A percentile compares a stretch with the other conserved stretches of the same genome.
These are phyloP conservation scores for Speoplatyrhinus poulsoni DNA, from an alignment of 2,113 vertebrate genomes.

Conservation along the genomic window DNA sequence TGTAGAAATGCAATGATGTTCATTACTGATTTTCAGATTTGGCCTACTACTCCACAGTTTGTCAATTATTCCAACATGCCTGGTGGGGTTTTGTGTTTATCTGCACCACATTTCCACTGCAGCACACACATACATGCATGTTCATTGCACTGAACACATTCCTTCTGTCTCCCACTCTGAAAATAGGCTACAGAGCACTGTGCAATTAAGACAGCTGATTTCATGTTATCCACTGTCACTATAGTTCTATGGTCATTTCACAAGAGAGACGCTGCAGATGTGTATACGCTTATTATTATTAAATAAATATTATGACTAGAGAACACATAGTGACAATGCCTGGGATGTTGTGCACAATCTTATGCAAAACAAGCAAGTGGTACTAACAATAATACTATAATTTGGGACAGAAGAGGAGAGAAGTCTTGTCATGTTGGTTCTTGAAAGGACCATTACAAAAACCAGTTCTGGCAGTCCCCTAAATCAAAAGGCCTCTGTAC, in stretches of 20 bases:
- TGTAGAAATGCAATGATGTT: conserved; percentile 35
- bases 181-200: conserved; percentile 33
- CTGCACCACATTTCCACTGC: conserved; percentile 19
- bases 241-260: conserved; percentile 3
- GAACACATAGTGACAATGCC: neutral
- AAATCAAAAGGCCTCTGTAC: conserved; percentile 15
- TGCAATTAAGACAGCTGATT: conserved; percentile 49
- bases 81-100: conserved; percentile 10
- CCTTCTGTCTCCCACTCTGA: conserved; percentile 57
- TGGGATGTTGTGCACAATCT: conserved; percentile 5
- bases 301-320: too few species aligned
- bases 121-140: conserved; percentile 38
- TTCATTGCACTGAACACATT: conserved; percentile 58
- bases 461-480: conserved; percentile 25
- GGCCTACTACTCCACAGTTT: neutral
- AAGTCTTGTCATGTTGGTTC: conserved; percentile 56
- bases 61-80: conserved; percentile 17
- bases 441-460: conserved; percentile 37
- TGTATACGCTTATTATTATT: neutral
- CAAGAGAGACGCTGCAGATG: conserved; percentile 7
- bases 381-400: conserved; percentile 41
- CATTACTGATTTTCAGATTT: conserved; percentile 19
- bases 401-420: conserved; percentile 48
- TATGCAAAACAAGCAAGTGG: neutral
- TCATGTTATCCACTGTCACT: conserved; percentile 34